These are phyloP conservation scores for Emydoidea blandingii DNA, from an alignment of 2,797 vertebrate genomes.

Conservation along the genomic window DNA sequence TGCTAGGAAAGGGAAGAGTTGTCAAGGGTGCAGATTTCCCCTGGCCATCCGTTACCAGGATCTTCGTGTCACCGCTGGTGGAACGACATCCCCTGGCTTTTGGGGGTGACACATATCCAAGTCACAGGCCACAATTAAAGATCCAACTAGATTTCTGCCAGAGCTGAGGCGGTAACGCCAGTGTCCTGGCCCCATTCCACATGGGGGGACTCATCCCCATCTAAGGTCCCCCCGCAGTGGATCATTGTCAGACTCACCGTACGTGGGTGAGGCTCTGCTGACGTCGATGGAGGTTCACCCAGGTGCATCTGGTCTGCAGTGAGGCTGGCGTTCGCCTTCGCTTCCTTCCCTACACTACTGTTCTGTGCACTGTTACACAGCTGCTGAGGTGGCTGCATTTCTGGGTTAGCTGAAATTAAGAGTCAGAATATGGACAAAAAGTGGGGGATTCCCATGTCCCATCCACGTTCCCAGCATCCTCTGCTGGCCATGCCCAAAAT, in stretches of 20 bases:
- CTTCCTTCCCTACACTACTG: background rate
- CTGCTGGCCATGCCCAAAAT: background rate
- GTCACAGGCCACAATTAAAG: background rate
- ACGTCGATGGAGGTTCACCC: background rate
- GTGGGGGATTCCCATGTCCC: background rate
- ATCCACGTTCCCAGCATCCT: background rate
- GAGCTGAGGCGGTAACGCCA: too few relatives aligned
- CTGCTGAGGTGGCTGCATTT: background rate
- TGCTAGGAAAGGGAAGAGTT: background rate
- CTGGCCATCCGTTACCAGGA: background rate
- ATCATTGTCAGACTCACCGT: background rate
- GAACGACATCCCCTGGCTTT: background rate
- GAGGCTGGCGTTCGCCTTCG: background rate
- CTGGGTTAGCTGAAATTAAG: background rate
- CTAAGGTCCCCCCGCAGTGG: background rate
- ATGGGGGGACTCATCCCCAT: too few relatives aligned
- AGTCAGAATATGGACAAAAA: background rate
- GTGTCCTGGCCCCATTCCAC: too few relatives aligned
- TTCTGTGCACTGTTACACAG: background rate
- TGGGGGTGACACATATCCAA: background rate
- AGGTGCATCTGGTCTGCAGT: background rate
- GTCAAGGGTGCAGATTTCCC: background rate
- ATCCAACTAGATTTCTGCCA: background rate
- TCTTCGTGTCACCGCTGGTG: accelerated
- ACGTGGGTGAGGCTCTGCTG: too few relatives aligned